Base-by-base conservation (phyloP, 2,888 invertebrate genomes). In the Caenorhabditis angaria region DNA sequence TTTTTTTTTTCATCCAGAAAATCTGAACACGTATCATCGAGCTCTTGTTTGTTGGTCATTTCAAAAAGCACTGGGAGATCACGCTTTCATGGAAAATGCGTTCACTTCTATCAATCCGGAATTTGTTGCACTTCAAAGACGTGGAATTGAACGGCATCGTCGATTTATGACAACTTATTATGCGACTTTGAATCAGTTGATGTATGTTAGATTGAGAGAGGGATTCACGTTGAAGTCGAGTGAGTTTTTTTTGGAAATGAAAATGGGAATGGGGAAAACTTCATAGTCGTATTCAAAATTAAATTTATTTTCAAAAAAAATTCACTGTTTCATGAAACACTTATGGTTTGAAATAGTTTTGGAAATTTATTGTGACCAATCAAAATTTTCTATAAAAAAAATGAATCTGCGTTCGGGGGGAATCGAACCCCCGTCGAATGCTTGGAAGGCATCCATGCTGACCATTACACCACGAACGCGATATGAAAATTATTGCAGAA, bases 171-270 rank as follows among this genome's bases (percentile, higher is more conserved):
- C 66, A n/a, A 22, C 56, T n/a, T 77, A 79, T 27, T n/a, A 55
- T 18, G 68, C 69, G 10, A 79, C 72, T 8, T 53, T 93, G 70
- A 90, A 91, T 76, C 91, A 91, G 83, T 89, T 93, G 58, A 88
- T 93, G 68, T 92, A 92, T 60, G 91, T 93, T 81, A 89, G 93
- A 70, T 89, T 93, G 73, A 89, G 93, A 53, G 93, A 93, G 88
- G 93, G 93, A 32, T 93, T 92, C 88, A 91, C 91, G 50, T 90
- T 92, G 71, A 91, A 91, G 78, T 86, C 87, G 50, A 85, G 85
- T 68, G 47, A 77, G 51, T 41, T 41, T 41, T 8, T 10, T 32
- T 32, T 32, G 5, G 10, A 32, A 24, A 58, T 1, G 41, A 51
- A 20, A 48, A 53, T 50, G n/a, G 5, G 8, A 12, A 6, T n/a